Conservation (phyloP, 2,113 vertebrate genomes). For the Suncus etruscus region DNA sequence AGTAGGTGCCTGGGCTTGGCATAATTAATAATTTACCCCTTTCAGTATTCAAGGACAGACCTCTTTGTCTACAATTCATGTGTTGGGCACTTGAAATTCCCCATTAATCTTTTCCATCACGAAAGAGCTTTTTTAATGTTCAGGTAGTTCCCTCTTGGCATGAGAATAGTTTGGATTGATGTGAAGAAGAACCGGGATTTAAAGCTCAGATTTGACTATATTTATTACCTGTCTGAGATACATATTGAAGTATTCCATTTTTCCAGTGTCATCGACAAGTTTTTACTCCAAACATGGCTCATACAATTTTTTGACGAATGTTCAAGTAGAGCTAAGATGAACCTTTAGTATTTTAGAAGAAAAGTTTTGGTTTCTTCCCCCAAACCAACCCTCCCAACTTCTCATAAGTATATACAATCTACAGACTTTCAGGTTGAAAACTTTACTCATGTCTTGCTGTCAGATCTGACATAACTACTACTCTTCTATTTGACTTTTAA, state of each 20-base stretch:
- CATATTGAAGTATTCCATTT: background rate
- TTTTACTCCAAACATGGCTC: background rate
- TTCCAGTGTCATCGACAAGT: background rate
- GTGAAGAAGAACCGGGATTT: background rate
- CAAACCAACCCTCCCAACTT: too few relatives aligned
- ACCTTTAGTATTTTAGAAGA: too few relatives aligned
- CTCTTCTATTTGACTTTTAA: too few relatives aligned
- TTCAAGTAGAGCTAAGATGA: background rate
- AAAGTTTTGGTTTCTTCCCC: too few relatives aligned
- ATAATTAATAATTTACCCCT: background rate
- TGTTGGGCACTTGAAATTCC: background rate
- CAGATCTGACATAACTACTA: too few relatives aligned
- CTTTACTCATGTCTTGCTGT: too few relatives aligned
- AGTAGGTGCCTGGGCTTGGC: background rate
- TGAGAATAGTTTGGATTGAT: constrained; percentile 10
- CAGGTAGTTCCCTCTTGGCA: constrained; percentile 1
- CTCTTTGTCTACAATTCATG: background rate
- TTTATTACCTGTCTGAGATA: constrained; percentile 13
- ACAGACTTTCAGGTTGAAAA: too few relatives aligned
- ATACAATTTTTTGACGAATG: background rate
- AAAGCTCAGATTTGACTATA: background rate
- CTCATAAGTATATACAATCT: too few relatives aligned
- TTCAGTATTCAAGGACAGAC: background rate
- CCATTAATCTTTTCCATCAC: background rate
- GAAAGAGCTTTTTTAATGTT: background rate